Evolutionary conservation across 2,888 invertebrate genomes (phyloP).

Genomic region (Isotomurus palustris): DNA sequence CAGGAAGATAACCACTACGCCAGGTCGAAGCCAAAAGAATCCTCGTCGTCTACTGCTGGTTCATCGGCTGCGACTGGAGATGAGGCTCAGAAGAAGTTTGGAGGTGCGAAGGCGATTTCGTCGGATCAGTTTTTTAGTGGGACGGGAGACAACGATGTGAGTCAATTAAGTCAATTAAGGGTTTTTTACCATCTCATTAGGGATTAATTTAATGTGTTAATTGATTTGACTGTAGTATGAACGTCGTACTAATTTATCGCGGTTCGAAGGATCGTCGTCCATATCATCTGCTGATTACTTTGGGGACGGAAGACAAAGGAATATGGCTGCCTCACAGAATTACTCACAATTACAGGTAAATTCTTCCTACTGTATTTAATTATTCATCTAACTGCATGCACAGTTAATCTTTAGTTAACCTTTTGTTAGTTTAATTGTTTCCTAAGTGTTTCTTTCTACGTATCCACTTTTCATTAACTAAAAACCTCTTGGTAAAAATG

Average conservation of each 20-base stretch:
- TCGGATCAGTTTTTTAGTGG: slow-evolving; percentile 94
- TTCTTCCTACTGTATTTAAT: no score
- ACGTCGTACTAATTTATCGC: slow-evolving; percentile 57
- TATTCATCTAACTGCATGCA: no score
- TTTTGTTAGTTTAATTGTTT: no score
- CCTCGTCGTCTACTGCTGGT: background rate
- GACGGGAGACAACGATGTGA: slow-evolving; percentile 57
- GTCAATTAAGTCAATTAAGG: slow-evolving; percentile 38
- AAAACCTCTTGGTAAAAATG: no score
- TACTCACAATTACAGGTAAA: slow-evolving; percentile 20
- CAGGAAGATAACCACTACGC: slow-evolving; percentile 13
- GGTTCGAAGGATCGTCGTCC: slow-evolving; percentile 90
- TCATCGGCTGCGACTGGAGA: slow-evolving; percentile 54
- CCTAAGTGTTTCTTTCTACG: no score
- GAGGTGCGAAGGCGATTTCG: slow-evolving; percentile 94
- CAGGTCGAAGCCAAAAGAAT: slow-evolving; percentile 1
- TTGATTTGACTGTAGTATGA: slow-evolving; percentile 53
- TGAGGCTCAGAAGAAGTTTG: slow-evolving; percentile 91
- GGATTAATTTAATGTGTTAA: background rate
- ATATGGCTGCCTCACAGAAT: background rate
- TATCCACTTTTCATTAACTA: no score
- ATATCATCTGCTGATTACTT: slow-evolving; percentile 97
- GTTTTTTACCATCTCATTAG: no score
- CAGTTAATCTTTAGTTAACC: no score
- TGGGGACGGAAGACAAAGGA: slow-evolving; percentile 56